Conservation (phyloP, 2,113 vertebrate species). For the Cygnus atratus region DNA sequence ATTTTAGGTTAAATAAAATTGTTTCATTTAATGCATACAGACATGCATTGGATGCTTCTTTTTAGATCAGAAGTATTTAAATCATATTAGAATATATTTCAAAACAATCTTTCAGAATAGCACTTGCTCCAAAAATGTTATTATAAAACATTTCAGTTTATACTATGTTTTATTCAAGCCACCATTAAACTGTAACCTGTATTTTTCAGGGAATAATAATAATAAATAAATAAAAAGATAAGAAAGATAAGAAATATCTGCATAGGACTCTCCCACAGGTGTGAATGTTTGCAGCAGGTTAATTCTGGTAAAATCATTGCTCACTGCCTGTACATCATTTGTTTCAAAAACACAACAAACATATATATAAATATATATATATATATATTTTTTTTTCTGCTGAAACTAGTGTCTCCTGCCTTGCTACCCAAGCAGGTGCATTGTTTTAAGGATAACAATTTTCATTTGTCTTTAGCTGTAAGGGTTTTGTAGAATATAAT, state of each 20-base stretch:
- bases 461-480: neutral
- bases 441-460: neutral
- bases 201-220: neutral
- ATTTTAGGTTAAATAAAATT: neutral
- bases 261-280: neutral
- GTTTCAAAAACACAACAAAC: neutral
- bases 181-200: neutral
- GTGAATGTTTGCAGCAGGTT: neutral
- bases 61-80: neutral
- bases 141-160: neutral
- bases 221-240: neutral
- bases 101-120: neutral
- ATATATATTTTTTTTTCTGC: neutral
- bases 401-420: neutral
- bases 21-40: neutral
- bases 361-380: neutral
- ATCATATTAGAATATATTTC: neutral
- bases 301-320: neutral
- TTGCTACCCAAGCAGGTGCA: neutral
- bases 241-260: neutral
- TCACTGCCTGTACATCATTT: neutral
- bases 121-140: neutral
- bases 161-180: neutral
- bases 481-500: neutral
- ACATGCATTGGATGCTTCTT: neutral